Base-by-base conservation (phyloP, 2,797 vertebrate genomes). In the Ciconia nigra region DNA sequence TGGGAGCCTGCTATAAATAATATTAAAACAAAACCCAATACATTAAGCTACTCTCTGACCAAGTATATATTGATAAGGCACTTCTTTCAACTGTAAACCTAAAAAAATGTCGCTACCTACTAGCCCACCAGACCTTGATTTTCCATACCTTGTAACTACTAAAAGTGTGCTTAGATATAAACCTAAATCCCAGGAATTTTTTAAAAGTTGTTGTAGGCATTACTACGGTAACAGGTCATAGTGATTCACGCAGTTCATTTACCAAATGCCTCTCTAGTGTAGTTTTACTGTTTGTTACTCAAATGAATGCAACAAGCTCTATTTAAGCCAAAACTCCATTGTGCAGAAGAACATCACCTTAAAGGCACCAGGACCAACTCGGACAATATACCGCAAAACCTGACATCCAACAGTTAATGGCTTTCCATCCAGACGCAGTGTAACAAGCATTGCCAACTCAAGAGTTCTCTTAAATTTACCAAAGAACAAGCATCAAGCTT, bases 361-460 rank as follows among this genome's bases (percentile, higher is more conserved):
- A 26, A 67, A 85, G 51, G 54, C 37, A 82, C n/a, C 18, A 61
- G 42, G 33, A 70, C 18, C 35, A 24, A 42, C 37, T 51, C 52
- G 44, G 31, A 71, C 35, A 55, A 37, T 11, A 8, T 2, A 57
- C 13, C 1, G 1, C 67, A 83, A 85, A 51, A 83, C 29, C 17
- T 72, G 39, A 59, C 25, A 47, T n/a, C 28, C n/a, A 91, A 5
- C 17, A 51, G n/a, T 33, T 74, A 74, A 37, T 1, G 3, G 35
- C 20, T 25, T 88, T 87, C 46, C 31, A 63, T 19, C 35, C 74
- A 83, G 67, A 73, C 49, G 41, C 17, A 69, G 44, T 5, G 0
- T 29, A 65, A 69, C 3, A 52, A 41, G 54, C n/a, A 19, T 0
- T 51, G 33, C 16, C 46, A 90, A 4, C 31, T 49, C 3, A 0